These are phyloP conservation scores for Mesorhabditis spiculigera DNA, from an alignment of 2,888 invertebrate species.

Conservation along the genomic window DNA sequence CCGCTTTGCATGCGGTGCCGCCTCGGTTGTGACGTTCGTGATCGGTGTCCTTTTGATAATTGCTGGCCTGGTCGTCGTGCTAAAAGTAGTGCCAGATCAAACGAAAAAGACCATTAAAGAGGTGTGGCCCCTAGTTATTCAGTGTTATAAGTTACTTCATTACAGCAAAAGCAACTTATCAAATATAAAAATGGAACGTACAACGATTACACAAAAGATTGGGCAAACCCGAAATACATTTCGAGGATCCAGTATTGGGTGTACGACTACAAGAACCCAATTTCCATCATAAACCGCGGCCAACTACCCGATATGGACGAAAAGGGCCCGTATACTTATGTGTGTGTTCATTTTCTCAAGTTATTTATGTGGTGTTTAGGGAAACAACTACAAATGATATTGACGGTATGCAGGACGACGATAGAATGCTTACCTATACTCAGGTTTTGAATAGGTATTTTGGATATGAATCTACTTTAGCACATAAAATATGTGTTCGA, in stretches of 20 bases:
- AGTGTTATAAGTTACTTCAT: not conserved
- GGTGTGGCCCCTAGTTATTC: constrained; percentile 17
- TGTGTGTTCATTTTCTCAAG: constrained; percentile 20
- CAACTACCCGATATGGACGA: constrained; percentile 39
- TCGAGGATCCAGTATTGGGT: constrained; percentile 35
- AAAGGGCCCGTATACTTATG: constrained; percentile 43
- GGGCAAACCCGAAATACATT: constrained; percentile 30
- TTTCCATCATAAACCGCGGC: constrained; percentile 40
- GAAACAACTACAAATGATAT: constrained; percentile 31
- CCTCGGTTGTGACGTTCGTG: constrained; percentile 21
- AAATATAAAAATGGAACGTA: constrained; percentile 35
- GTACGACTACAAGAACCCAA: constrained; percentile 40
- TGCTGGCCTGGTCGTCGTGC: constrained; percentile 38
- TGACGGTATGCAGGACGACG: constrained; percentile 22
- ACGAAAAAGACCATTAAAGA: constrained; percentile 28
- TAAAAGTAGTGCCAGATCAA: constrained; percentile 30
- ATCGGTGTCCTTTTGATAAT: constrained; percentile 29
- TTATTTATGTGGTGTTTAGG: constrained; percentile 11
- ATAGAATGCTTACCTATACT: constrained; percentile 29
- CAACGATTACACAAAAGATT: constrained; percentile 35
- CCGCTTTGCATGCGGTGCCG: constrained; percentile 10
- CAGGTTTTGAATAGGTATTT: constrained; percentile 15
- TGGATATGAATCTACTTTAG: not conserved
- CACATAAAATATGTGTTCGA: constrained; percentile 32
- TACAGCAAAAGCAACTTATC: constrained; percentile 20